Conservation (phyloP, 2,797 vertebrate genomes). For the Clangula hyemalis region DNA sequence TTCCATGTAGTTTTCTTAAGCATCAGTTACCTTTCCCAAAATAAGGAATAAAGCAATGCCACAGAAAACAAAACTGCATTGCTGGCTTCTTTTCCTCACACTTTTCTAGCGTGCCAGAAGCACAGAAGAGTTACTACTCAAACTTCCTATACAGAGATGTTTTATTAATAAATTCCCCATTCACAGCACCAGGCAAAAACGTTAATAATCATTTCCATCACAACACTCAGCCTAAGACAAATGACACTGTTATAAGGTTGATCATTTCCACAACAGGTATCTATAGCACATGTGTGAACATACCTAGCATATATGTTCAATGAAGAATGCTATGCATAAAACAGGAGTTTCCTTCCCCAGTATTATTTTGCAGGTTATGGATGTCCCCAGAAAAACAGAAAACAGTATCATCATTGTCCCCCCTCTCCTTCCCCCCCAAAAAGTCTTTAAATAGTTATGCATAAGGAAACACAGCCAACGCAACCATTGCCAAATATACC, state of each 20-base stretch:
- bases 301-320: background rate
- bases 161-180: background rate
- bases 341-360: background rate
- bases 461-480: background rate
- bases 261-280: background rate
- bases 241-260: background rate
- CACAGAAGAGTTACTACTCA: background rate
- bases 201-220: background rate
- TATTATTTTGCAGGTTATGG: background rate
- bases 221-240: background rate
- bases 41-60: background rate
- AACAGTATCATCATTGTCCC: background rate
- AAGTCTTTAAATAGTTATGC: background rate
- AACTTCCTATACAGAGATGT: background rate
- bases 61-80: background rate
- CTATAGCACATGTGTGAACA: background rate
- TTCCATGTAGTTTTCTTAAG: background rate
- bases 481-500: background rate
- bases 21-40: background rate
- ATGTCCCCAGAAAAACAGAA: background rate
- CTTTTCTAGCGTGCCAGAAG: background rate
- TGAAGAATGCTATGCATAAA: background rate
- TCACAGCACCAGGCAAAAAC: background rate
- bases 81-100: background rate
- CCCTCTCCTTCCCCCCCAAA: background rate